Evolutionary conservation across 1,140 invertebrate genomes (phyloP), one percentile per base, ranked within the genome.

Genomic region (Drosophila dunni): DNA sequence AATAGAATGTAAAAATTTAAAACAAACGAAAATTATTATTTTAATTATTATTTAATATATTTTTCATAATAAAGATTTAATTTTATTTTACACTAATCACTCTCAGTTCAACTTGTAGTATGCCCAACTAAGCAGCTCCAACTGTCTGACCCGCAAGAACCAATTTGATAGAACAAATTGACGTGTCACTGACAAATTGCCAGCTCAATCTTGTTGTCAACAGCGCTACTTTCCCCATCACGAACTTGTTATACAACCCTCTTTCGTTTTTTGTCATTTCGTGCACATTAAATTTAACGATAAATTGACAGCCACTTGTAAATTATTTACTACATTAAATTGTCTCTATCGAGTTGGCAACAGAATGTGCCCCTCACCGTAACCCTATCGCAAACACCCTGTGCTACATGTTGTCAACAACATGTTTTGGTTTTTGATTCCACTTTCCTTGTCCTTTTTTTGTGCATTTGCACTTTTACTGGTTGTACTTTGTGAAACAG

Each of bases 291-390:
- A 50, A 56, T 60, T 69, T 29, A 60, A 64, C 67, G 42, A 57
- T 45, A 63, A 82, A 73, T 82, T 86, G 82, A 88, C 82, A 88
- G 50, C 46, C 44, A 70, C 79, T 82, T 82, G 76, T 71, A 72
- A 79, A 79, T 79, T 83, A 88, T 86, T 88, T 79, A 82, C 79
- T 57, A 63, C 76, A 82, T 56, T 73, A 61, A 44, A 53, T 63
- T 60, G 45, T 40, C 60, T 62, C 71, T 71, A 71, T 75, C 67
- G 17, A 13, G 44, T 40, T 51, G 33, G 7, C 50, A 56, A 29
- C 60, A 73, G 36, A 58, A 42, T 2, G 2, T 15, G 11, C 11
- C 7, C 60, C 40, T 11, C 15, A 29, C 34, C 40, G 0, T n/a
- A 20, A 8, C 50, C 20, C 70, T 13, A 64, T 46, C 10, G 3